Percentiles rank a stretch among this genome's conserved stretches.
Evolutionary conservation across 2,113 vertebrate genomes (phyloP).

Genomic region (Piaya cayana): DNA sequence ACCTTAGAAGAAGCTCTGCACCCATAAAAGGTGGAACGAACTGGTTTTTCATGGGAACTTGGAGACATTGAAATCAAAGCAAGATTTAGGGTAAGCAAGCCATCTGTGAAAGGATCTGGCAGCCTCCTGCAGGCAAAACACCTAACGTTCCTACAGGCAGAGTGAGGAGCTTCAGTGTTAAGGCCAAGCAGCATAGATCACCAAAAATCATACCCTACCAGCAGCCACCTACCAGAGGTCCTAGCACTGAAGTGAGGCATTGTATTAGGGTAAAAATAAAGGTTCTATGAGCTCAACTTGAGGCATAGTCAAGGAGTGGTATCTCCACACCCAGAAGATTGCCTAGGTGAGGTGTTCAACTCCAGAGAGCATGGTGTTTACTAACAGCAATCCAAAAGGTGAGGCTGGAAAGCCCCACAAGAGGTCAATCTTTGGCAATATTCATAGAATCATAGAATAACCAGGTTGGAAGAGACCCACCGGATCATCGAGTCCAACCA

Average conservation of each 20-base stretch:
- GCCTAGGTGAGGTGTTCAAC: neutral
- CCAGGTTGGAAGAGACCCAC: too few species aligned
- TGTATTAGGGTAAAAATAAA: accelerated
- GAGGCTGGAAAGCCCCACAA: neutral
- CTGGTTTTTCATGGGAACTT: accelerated
- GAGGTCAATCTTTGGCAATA: neutral
- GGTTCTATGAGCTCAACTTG: neutral
- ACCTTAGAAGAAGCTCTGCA: neutral
- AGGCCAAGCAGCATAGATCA: neutral
- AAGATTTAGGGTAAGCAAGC: neutral
- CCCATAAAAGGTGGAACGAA: accelerated
- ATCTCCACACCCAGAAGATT: neutral
- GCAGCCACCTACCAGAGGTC: neutral
- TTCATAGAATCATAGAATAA: too few species aligned
- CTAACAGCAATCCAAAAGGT: neutral
- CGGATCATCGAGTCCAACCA: too few species aligned
- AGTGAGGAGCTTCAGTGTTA: neutral
- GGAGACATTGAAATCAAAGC: neutral
- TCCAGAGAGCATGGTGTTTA: neutral
- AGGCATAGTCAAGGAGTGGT: neutral
- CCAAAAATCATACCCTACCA: accelerated
- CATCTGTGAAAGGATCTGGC: neutral
- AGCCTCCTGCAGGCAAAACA: neutral
- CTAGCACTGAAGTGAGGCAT: accelerated
- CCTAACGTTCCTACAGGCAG: neutral